A percentile compares a stretch with the other conserved stretches of the same genome.
Evolutionary conservation across 2,113 vertebrate genomes (phyloP).

Genomic region (Baryphthengus martii): DNA sequence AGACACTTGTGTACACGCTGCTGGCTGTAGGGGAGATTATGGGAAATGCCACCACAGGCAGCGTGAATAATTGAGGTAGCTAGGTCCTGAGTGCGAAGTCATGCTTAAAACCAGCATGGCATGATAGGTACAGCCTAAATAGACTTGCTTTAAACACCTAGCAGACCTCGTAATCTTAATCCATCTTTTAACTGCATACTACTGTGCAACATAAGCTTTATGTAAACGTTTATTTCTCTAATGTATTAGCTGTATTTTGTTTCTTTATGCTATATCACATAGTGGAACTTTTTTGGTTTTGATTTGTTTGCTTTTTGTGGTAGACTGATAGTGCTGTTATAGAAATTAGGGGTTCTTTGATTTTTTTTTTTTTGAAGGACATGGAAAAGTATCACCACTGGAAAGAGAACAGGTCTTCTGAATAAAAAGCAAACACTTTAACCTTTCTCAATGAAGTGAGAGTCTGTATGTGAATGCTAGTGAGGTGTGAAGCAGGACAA

Average conservation of each 20-base stretch:
- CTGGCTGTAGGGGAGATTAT: not conserved
- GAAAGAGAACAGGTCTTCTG: not conserved
- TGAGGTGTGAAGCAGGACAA: not conserved
- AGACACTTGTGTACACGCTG: fast-evolving
- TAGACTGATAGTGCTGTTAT: slow-evolving; percentile 12
- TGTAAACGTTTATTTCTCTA: slow-evolving; percentile 26
- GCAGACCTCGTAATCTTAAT: not conserved
- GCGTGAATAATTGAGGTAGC: not conserved
- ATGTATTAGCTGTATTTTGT: not conserved
- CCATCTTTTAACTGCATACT: not conserved
- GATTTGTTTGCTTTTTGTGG: not conserved
- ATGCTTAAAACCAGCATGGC: not conserved
- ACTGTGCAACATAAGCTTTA: not conserved
- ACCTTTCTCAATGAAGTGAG: not conserved
- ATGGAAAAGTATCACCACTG: not conserved
- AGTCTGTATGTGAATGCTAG: not conserved
- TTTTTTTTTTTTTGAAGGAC: slow-evolving; percentile 6
- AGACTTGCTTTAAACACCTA: not conserved
- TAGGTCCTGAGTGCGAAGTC: not conserved
- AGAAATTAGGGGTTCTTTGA: not conserved
- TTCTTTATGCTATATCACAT: slow-evolving; percentile 25
- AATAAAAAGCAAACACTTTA: slow-evolving; percentile 60
- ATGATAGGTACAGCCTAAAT: not conserved
- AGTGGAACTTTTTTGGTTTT: not conserved
- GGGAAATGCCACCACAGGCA: not conserved